These are phyloP conservation scores for Seriola quinqueradiata DNA, from an alignment of 2,113 vertebrate genomes.

Conservation along the genomic window DNA sequence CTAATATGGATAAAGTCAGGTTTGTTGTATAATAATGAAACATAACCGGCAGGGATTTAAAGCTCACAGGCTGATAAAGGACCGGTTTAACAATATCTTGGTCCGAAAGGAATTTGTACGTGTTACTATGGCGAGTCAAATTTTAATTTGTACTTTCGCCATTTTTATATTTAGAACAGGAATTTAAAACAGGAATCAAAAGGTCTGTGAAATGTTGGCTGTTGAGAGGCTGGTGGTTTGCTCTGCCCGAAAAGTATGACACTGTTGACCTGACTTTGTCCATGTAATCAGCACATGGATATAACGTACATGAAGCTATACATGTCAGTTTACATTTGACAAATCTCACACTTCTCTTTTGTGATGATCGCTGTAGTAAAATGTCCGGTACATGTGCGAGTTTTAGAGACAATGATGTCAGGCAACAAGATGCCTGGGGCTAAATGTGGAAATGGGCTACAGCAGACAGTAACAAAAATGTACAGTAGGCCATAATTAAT, in stretches of 20 bases:
- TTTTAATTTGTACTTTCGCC: rapidly evolving
- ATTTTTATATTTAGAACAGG: neutral
- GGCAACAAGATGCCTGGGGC: constrained; percentile 16
- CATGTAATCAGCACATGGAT: constrained; percentile 36
- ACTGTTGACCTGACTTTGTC: constrained; percentile 72
- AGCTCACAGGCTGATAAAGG: neutral
- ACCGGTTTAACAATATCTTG: neutral
- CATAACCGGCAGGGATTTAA: neutral
- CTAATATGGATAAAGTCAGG: constrained; percentile 67
- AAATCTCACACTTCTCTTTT: constrained; percentile 16
- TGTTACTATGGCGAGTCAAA: neutral
- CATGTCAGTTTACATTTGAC: neutral
- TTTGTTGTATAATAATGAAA: constrained; percentile 1
- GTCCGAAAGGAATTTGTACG: neutral
- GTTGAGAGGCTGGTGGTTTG: constrained; percentile 58
- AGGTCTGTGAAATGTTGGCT: constrained; percentile 43
- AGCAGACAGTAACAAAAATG: constrained; percentile 11
- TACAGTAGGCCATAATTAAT: constrained; percentile 26
- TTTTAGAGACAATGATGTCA: constrained; percentile 31
- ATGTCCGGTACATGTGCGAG: constrained; percentile 15
- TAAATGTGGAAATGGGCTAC: constrained; percentile 34
- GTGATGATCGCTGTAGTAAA: constrained; percentile 8
- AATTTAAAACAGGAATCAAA: neutral
- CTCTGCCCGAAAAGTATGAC: constrained; percentile 27
- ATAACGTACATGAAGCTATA: constrained; percentile 9